Evolutionary conservation across 2,797 vertebrate genomes (phyloP).

Genomic region (Propithecus perrieri): DNA sequence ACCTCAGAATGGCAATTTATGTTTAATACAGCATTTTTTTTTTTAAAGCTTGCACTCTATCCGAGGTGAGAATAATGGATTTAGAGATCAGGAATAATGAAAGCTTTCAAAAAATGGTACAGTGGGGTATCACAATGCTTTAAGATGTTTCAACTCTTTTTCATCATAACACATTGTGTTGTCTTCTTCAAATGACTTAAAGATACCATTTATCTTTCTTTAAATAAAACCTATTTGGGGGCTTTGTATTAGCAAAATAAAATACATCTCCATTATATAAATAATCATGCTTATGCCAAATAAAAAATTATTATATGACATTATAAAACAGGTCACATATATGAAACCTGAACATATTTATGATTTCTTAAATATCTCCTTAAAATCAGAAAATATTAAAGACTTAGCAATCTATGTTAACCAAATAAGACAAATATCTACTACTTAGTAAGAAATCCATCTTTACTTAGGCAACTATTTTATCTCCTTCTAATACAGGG

Average conservation of each 20-base stretch:
- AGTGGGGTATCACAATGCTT: conserved; percentile 5
- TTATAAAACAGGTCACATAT: background rate
- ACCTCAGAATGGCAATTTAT: conserved; percentile 3
- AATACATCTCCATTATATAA: background rate
- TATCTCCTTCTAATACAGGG: background rate
- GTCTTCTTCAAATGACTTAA: conserved; percentile 65
- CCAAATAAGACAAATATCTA: background rate
- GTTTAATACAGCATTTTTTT: background rate
- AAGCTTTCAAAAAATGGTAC: conserved; percentile 53
- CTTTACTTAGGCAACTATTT: background rate
- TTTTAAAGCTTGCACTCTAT: background rate
- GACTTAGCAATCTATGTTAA: background rate
- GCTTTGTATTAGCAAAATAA: background rate
- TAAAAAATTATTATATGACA: background rate
- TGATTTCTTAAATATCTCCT: background rate
- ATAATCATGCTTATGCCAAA: background rate
- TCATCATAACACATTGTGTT: background rate
- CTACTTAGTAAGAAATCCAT: background rate
- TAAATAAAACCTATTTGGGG: background rate
- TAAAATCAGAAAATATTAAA: background rate
- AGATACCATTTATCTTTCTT: background rate
- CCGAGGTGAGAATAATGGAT: background rate
- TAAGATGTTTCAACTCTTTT: conserved; percentile 29
- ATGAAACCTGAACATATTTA: background rate
- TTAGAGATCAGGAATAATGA: conserved; percentile 21